Evolutionary conservation across 2,797 vertebrate species (phyloP).

Genomic region (Smutsia gigantea): DNA sequence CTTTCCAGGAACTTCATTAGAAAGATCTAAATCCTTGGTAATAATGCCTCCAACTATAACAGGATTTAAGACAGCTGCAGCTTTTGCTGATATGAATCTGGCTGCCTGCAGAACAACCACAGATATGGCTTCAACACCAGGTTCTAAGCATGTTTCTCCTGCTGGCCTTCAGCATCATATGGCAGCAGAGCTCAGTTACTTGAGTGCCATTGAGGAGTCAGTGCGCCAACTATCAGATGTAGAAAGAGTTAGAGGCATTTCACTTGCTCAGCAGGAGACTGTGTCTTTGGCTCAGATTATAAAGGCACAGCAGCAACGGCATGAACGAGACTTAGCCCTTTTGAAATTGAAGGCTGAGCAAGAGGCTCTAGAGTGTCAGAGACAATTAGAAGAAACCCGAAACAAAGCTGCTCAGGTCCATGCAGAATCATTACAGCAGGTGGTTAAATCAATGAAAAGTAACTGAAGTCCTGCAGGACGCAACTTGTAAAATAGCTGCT

Average conservation of each 20-base stretch:
- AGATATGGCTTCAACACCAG: conserved; percentile 66
- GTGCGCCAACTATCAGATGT: conserved; percentile 94
- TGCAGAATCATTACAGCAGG: conserved; percentile 90
- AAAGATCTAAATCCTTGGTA: conserved; percentile 83
- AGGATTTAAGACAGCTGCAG: conserved; percentile 72
- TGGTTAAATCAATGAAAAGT: conserved; percentile 89
- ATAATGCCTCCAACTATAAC: conserved; percentile 68
- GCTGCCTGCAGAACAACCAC: conserved; percentile 58
- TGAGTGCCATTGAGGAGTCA: conserved; percentile 96
- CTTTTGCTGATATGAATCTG: conserved; percentile 72
- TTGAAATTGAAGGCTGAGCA: conserved; percentile 95
- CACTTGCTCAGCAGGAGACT: conserved; percentile 96
- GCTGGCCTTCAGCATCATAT: conserved; percentile 93
- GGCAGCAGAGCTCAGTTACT: conserved; percentile 92
- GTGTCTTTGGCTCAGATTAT: conserved; percentile 94
- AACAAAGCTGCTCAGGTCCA: conserved; percentile 94
- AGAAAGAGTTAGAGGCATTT: conserved; percentile 93
- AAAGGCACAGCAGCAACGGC: conserved; percentile 95
- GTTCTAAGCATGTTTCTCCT: conserved; percentile 92
- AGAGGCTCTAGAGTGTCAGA: conserved; percentile 93
- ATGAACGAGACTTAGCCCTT: conserved; percentile 93
- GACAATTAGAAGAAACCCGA: conserved; percentile 93
- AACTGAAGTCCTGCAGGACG: conserved; percentile 89
- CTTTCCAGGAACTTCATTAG: conserved; percentile 76
- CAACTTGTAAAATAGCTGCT: conserved; percentile 89